Evolutionary conservation across 2,888 invertebrate genomes (phyloP).

Genomic region (Apeira syringaria): DNA sequence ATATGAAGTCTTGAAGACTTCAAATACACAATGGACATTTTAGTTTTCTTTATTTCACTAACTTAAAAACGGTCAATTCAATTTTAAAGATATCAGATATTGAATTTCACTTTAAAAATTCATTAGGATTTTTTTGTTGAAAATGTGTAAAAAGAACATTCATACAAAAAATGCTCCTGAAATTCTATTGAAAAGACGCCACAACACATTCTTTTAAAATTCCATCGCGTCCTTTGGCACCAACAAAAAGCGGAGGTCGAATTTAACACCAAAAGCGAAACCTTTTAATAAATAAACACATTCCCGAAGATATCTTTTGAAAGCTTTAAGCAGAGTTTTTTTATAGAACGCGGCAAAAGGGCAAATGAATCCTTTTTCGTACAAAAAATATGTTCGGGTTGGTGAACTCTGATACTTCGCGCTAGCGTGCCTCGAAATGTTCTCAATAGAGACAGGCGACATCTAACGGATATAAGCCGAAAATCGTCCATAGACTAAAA

Average conservation of each 20-base stretch:
- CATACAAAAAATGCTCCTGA: background rate
- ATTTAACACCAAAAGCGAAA: slow-evolving; percentile 1
- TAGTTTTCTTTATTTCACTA: too few species aligned
- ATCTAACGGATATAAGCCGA: too few species aligned
- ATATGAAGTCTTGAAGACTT: too few species aligned
- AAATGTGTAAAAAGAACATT: too few species aligned
- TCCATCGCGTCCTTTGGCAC: slow-evolving; percentile 5
- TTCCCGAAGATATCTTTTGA: slow-evolving; percentile 8
- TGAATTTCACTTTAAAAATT: too few species aligned
- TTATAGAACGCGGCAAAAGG: slow-evolving; percentile 3
- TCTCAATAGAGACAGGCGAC: too few species aligned
- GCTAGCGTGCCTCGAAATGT: background rate
- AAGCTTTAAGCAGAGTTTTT: slow-evolving; percentile 4
- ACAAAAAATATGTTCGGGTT: background rate
- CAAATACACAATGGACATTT: too few species aligned
- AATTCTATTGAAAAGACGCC: background rate
- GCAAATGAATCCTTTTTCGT: slow-evolving; percentile 7
- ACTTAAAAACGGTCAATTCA: too few species aligned
- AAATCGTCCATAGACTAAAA: too few species aligned
- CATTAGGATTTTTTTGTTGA: too few species aligned
- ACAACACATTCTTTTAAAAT: slow-evolving; percentile 3
- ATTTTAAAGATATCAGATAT: too few species aligned
- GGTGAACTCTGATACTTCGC: background rate
- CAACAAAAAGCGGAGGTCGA: slow-evolving; percentile 4
- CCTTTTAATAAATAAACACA: slow-evolving; percentile 9